A percentile compares a stretch with the other conserved stretches of the same genome.
Evolutionary conservation across 2,888 invertebrate species (phyloP).

Genomic region (Caenorhabditis sulstoni): DNA sequence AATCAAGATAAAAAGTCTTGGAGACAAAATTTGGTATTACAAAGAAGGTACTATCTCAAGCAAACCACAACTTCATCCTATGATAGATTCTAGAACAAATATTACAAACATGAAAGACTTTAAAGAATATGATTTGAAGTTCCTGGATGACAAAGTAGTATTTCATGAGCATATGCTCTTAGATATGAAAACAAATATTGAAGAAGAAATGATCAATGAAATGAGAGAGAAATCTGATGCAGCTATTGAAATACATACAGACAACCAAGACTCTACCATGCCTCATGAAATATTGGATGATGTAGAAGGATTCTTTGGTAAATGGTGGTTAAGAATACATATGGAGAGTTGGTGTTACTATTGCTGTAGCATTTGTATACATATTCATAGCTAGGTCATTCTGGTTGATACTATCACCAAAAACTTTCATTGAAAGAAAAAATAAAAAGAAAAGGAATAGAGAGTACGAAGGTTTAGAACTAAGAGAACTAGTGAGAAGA

Average conservation of each 20-base stretch:
- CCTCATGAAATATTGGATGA: constrained; percentile 20
- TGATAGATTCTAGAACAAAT: too few species aligned
- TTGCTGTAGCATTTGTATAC: neutral
- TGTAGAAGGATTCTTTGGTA: constrained; percentile 17
- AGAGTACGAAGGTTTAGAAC: constrained; percentile 9
- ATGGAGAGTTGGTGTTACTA: constrained; percentile 24
- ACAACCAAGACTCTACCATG: constrained; percentile 15
- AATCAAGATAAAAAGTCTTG: constrained; percentile 49
- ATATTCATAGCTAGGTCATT: constrained; percentile 15
- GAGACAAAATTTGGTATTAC: constrained; percentile 57
- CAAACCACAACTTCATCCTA: too few species aligned
- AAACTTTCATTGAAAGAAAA: constrained; percentile 21
- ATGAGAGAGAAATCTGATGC: too few species aligned
- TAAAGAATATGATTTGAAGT: too few species aligned
- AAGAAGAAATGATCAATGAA: too few species aligned
- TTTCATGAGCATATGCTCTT: too few species aligned
- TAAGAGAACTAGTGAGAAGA: constrained; percentile 13
- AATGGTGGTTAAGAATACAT: constrained; percentile 18
- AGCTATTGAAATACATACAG: constrained; percentile 3
- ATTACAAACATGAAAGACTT: too few species aligned
- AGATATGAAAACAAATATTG: too few species aligned
- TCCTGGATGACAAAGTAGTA: too few species aligned
- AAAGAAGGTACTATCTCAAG: too few species aligned
- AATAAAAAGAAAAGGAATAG: constrained; percentile 9
- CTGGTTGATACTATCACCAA: constrained; percentile 20